Base-by-base conservation (phyloP, 1,140 invertebrate genomes). In the Drosophila rhopaloa region DNA sequence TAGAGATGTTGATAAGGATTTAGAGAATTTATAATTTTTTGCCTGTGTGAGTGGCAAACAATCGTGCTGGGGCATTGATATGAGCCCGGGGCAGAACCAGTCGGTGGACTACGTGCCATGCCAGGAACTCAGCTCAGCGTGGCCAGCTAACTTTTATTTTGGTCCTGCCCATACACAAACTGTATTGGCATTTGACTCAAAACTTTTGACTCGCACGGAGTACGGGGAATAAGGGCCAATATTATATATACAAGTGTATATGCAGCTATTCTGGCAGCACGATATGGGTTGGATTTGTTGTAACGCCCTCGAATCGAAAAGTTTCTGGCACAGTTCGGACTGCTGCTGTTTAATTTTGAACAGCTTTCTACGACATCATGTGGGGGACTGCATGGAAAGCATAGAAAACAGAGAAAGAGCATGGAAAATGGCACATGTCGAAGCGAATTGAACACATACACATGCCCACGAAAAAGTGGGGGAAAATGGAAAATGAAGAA, bases 151-250 rank as follows among this genome's bases (percentile, higher is more conserved):
- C 78, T 67, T 71, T 71, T 71, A 71, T 71, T 71, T 72, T 50
- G 65, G 66, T 19, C 41, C 58, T 40, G 53, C 58, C 44, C 48
- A 48, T 66, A 60, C 70, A 67, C 82, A 86, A 86, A 81, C 83
- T 80, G 84, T 86, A 89, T 89, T 88, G 84, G 83, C 83, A 88
- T 88, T 88, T 88, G 76, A 83, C 79, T 88, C 79, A 79, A 89
- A 88, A 88, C 83, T 86, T 86, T 86, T 83, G 62, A 78, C 71
- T 86, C 57, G 11, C 46, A 40, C n/a, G 37, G 44, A 10, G n/a
- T 53, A 10, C 5, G 41, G 44, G 19, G 6, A 9, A 32, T 14
- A 24, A 14, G 4, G 13, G 32, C 9, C 38, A 65, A 51, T 54
- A 44, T 24, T 37, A 51, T 55, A 60, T 60, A 35, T 38, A 51